Evolutionary conservation across 2,797 vertebrate species (phyloP).

Genomic region (Sebastes diaconus): DNA sequence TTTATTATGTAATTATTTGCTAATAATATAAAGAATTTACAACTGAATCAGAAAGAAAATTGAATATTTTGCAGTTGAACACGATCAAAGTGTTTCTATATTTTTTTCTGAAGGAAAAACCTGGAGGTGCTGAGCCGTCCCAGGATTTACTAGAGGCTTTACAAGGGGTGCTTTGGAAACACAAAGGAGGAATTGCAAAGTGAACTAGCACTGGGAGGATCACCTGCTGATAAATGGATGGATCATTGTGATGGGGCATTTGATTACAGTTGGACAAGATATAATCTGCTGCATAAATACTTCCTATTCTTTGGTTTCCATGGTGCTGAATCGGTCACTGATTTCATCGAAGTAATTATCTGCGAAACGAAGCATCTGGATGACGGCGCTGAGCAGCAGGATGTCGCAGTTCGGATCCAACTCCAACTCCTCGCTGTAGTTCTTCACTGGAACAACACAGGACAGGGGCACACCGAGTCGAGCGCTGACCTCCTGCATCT

Average conservation of each 20-base stretch:
- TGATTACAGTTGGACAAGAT: not conserved
- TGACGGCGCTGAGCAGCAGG: slow-evolving; percentile 71
- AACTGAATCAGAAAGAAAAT: too few species aligned
- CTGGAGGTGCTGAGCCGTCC: too few species aligned
- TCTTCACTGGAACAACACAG: slow-evolving; percentile 82
- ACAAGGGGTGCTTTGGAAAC: too few species aligned
- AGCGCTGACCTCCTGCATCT: slow-evolving; percentile 71
- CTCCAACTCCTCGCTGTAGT: slow-evolving; percentile 78
- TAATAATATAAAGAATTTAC: too few species aligned
- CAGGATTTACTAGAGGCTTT: too few species aligned
- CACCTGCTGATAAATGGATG: not conserved
- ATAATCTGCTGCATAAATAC: not conserved
- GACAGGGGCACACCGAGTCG: slow-evolving; percentile 76
- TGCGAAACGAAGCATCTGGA: slow-evolving; percentile 76
- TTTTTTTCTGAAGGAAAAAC: too few species aligned
- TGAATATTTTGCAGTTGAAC: too few species aligned
- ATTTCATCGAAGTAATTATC: slow-evolving; percentile 78
- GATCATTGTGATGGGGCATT: not conserved
- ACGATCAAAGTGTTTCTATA: too few species aligned
- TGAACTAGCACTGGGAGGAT: not conserved
- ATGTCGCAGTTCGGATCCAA: slow-evolving; percentile 75
- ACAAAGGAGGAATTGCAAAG: not conserved
- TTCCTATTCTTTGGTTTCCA: not conserved
- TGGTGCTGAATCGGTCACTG: slow-evolving; percentile 6
- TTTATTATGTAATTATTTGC: too few species aligned